phyloP scores from a whole-genome alignment of 2,888 invertebrate species.

The Scrobipalpa atriplicella region DNA sequence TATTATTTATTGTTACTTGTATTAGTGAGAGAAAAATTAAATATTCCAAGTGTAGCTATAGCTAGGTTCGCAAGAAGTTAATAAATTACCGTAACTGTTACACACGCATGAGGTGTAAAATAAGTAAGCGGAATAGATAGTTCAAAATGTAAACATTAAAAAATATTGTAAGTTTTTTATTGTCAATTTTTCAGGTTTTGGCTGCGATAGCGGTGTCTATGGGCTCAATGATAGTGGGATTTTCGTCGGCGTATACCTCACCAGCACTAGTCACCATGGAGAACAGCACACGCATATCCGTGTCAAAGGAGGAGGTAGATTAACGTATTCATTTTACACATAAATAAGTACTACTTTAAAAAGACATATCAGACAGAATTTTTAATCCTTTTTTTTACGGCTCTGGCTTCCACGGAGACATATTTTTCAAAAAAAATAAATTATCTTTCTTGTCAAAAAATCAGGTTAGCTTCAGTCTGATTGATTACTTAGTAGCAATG shows the following conservation, averaged over 20 bases:
- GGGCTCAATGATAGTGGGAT: conserved; percentile 94
- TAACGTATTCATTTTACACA: not conserved
- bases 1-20: too few relatives aligned
- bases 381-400: too few relatives aligned
- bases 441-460: not conserved
- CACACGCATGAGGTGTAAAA: too few relatives aligned
- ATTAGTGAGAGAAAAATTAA: too few relatives aligned
- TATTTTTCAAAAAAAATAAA: not conserved
- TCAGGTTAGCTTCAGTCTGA: too few relatives aligned
- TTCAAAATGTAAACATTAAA: not conserved
- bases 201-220: conserved; percentile 93
- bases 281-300: conserved; percentile 80
- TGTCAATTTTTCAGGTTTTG: conserved; percentile 85
- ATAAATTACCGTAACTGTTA: too few relatives aligned
- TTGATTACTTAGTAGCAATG: too few relatives aligned
- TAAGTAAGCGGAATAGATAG: too few relatives aligned
- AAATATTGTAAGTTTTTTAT: not conserved
- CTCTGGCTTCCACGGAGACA: too few relatives aligned
- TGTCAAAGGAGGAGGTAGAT: conserved; percentile 86
- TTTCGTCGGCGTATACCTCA: conserved; percentile 93
- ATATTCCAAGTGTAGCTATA: too few relatives aligned
- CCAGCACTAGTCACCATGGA: conserved; percentile 91
- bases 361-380: too few relatives aligned
- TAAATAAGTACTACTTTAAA: not conserved
- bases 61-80: too few relatives aligned